Evolutionary conservation across 2,797 vertebrate species (phyloP).

Genomic region (Margarornis squamiger): DNA sequence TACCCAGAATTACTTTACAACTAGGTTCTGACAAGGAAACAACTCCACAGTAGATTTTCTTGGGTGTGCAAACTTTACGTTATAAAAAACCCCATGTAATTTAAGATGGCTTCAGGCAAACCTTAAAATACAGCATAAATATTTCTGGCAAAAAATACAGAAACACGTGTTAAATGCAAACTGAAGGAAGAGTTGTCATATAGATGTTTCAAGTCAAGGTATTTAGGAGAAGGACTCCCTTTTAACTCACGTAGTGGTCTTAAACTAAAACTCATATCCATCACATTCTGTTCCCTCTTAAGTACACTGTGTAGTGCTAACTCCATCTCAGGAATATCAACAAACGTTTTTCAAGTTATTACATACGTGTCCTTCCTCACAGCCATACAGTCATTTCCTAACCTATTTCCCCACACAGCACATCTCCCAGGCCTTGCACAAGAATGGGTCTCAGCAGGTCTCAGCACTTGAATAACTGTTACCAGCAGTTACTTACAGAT

Average conservation of each 20-base stretch:
- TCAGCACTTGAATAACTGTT: not conserved
- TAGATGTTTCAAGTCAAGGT: not conserved
- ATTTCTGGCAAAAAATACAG: not conserved
- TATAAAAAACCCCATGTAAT: not conserved
- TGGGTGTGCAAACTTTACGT: not conserved
- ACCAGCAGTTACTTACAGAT: not conserved
- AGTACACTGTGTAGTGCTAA: fast-evolving
- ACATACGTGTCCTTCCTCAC: not conserved
- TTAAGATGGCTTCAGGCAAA: not conserved
- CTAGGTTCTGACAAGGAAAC: not conserved
- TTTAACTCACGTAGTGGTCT: not conserved
- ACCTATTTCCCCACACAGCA: not conserved
- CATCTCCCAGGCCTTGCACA: not conserved
- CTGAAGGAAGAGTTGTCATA: not conserved
- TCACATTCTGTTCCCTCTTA: not conserved
- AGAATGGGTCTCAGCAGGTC: not conserved
- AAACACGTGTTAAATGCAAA: not conserved
- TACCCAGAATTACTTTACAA: not conserved
- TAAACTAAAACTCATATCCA: not conserved
- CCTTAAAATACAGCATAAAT: not conserved
- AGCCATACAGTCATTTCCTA: not conserved
- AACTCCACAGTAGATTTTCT: not conserved
- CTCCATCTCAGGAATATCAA: not conserved
- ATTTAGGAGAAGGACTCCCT: not conserved
- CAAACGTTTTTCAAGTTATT: not conserved